These are phyloP conservation scores for Itoplectis maculator DNA, from an alignment of 2,888 invertebrate species.

Conservation along the genomic window DNA sequence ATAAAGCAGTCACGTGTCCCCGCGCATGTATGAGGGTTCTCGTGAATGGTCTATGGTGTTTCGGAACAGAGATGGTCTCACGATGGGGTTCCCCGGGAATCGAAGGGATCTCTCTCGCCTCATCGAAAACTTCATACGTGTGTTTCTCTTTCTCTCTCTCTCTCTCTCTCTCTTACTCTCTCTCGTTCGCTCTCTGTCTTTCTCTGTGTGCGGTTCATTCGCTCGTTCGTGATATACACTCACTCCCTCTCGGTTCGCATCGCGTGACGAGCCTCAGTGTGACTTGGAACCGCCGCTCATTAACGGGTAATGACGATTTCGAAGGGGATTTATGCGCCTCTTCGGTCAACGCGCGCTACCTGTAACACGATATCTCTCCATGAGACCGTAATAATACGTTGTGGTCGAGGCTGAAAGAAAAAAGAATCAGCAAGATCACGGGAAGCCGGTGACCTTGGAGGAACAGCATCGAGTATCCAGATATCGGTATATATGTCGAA, in stretches of 20 bases:
- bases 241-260: slow-evolving; percentile 35
- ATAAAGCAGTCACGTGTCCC: slow-evolving; percentile 82
- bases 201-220: slow-evolving; percentile 37
- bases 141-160: too few species aligned
- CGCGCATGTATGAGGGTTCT: slow-evolving; percentile 72
- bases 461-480: too few species aligned
- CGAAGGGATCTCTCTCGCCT: slow-evolving; percentile 60
- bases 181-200: slow-evolving; percentile 35
- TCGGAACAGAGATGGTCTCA: slow-evolving; percentile 80
- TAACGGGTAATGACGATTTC: slow-evolving; percentile 75
- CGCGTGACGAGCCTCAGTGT: slow-evolving; percentile 70
- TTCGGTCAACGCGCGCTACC: slow-evolving; percentile 31
- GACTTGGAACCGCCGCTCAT: slow-evolving; percentile 75
- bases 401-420: too few species aligned
- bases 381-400: not conserved
- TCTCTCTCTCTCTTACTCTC: not conserved
- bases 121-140: slow-evolving; percentile 12
- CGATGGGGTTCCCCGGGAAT: slow-evolving; percentile 75
- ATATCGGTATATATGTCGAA: too few species aligned
- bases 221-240: slow-evolving; percentile 41
- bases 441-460: not conserved
- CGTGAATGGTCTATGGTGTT: slow-evolving; percentile 77
- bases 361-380: not conserved
- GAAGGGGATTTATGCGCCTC: slow-evolving; percentile 43
- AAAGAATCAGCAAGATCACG: not conserved